Evolutionary conservation across 1,140 invertebrate genomes (phyloP).

Genomic region (Helicoverpa armigera): DNA sequence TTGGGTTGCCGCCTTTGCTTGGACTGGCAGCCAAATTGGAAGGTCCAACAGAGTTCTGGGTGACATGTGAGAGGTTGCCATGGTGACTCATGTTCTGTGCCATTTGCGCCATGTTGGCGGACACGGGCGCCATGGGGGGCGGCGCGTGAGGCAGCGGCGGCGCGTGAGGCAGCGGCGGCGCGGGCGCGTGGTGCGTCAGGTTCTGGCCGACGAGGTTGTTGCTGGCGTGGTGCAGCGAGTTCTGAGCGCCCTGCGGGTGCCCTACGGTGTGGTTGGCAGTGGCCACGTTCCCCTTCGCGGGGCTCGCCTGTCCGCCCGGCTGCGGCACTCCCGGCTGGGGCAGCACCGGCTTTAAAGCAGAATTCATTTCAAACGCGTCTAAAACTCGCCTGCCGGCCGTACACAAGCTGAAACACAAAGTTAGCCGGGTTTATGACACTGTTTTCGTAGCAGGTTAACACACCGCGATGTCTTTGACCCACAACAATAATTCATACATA

Average conservation of each 20-base stretch:
- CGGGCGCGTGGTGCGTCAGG: conserved; percentile 71
- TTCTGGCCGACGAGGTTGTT: conserved; percentile 79
- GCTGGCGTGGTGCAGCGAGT: conserved; percentile 72
- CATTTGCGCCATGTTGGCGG: conserved; percentile 83
- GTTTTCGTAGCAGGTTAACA: conserved; percentile 74
- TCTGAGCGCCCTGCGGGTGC: conserved; percentile 77
- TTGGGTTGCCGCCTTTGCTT: conserved; percentile 66
- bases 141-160: conserved; percentile 72
- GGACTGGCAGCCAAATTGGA: conserved; percentile 68
- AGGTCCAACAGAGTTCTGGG: conserved; percentile 70
- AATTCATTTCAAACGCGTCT: conserved; percentile 84
- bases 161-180: conserved; percentile 68
- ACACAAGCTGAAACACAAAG: conserved; percentile 78
- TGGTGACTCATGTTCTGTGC: conserved; percentile 85
- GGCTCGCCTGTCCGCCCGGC: conserved; percentile 78
- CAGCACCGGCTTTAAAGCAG: conserved; percentile 87
- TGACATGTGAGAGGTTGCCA: conserved; percentile 80
- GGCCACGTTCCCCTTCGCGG: conserved; percentile 78
- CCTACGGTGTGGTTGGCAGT: conserved; percentile 75
- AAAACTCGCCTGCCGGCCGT: conserved; percentile 60
- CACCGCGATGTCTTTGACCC: conserved; percentile 84
- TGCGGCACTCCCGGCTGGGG: conserved; percentile 83
- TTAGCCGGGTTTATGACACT: conserved; percentile 66
- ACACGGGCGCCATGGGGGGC: conserved; percentile 80
- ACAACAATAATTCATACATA: conserved; percentile 85